Evolutionary conservation across 2,888 invertebrate species (phyloP).

Genomic region (Hirtodrosophila histrioides): DNA sequence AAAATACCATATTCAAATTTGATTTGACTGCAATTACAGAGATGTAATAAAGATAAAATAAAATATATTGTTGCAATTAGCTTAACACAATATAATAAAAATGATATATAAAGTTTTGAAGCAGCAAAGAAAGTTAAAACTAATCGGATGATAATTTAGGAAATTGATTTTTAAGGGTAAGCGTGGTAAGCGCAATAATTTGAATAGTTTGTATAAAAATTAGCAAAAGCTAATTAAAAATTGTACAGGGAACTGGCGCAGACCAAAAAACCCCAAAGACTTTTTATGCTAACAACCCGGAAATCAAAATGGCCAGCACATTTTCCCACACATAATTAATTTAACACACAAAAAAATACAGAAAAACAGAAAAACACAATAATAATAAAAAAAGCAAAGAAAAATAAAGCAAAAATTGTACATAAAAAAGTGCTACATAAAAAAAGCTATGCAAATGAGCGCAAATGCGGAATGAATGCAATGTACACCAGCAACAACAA

Average conservation of each 20-base stretch:
- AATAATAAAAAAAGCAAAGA: constrained; percentile 15
- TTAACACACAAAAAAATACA: constrained; percentile 37
- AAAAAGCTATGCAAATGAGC: constrained; percentile 75
- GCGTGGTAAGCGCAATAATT: not conserved
- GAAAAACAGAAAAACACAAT: constrained; percentile 26
- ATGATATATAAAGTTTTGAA: constrained; percentile 29
- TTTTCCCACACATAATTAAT: constrained; percentile 79
- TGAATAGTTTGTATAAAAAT: constrained; percentile 1
- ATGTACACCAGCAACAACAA: constrained; percentile 41
- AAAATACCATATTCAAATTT: no score
- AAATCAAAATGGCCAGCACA: constrained; percentile 66
- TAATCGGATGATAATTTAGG: constrained; percentile 37
- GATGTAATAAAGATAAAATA: no score
- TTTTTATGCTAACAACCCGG: constrained; percentile 58
- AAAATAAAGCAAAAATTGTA: constrained; percentile 30
- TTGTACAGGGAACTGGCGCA: no score
- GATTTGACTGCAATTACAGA: no score
- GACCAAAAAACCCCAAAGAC: not conserved
- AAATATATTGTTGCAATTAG: not conserved
- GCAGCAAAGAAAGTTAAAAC: constrained; percentile 52
- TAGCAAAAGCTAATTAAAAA: not conserved
- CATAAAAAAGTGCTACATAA: constrained; percentile 46
- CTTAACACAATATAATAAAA: not conserved
- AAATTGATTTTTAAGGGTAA: constrained; percentile 31
- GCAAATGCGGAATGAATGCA: constrained; percentile 79